Percentiles rank a stretch among this genome's conserved stretches.
phyloP scores from a whole-genome alignment of 2,113 vertebrate species.

The Prunella himalayana region DNA sequence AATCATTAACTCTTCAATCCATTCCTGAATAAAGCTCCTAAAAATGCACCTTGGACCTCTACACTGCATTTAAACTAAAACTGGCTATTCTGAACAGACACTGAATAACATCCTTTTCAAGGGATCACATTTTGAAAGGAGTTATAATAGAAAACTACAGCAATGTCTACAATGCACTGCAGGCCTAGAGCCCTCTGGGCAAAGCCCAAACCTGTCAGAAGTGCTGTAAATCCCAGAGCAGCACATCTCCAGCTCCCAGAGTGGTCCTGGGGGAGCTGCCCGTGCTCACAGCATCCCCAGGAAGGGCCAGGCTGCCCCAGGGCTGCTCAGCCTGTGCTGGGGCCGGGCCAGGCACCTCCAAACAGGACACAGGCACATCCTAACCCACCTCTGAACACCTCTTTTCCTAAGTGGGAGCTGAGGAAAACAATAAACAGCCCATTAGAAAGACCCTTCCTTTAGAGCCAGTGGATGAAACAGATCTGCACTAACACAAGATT shows the following conservation, averaged over 20 bases:
- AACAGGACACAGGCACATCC: accelerated
- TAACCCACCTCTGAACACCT: background rate
- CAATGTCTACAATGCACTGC: background rate
- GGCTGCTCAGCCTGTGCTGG: accelerated
- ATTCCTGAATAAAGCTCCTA: background rate
- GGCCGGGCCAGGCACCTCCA: background rate
- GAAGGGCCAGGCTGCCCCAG: background rate
- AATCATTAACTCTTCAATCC: background rate
- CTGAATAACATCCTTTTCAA: background rate
- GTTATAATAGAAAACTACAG: no score
- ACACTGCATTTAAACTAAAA: background rate
- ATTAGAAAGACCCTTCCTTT: background rate
- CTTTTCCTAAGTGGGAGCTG: background rate
- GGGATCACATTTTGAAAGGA: background rate
- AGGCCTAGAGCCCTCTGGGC: background rate
- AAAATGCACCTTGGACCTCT: background rate
- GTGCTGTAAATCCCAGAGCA: background rate
- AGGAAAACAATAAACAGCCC: background rate
- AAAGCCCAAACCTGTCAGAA: background rate
- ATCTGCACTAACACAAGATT: background rate
- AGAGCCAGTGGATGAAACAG: background rate
- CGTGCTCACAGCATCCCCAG: accelerated
- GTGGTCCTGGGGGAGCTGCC: background rate
- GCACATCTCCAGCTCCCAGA: background rate
- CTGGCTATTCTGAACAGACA: background rate